A percentile compares a stretch with the other conserved stretches of the same genome.
Conservation (phyloP, 2,797 vertebrate genomes). For the Mus spretus region DNA sequence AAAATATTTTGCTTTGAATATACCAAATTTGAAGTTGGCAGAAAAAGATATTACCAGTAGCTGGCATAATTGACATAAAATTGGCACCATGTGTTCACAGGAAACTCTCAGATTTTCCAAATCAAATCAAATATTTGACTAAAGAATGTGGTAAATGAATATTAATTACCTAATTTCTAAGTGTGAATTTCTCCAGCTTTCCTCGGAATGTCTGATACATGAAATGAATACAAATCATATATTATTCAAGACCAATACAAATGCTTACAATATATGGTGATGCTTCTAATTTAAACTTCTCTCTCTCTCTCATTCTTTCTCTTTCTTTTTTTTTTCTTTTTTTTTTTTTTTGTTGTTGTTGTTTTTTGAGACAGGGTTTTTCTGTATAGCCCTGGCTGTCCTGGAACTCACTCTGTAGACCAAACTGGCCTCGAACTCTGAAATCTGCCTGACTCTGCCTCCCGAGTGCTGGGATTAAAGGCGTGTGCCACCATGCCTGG, state of each 20-base stretch:
- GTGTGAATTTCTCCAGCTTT: slow-evolving; percentile 7
- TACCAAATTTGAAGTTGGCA: slow-evolving; percentile 1
- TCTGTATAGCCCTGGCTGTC: too few relatives aligned
- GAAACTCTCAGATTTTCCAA: slow-evolving; percentile 28
- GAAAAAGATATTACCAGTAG: slow-evolving; percentile 20
- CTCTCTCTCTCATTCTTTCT: too few relatives aligned
- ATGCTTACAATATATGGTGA: background rate
- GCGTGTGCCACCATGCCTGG: too few relatives aligned
- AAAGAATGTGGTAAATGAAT: slow-evolving; percentile 15
- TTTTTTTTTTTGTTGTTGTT: too few relatives aligned
- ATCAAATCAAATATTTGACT: slow-evolving; percentile 48
- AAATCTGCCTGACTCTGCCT: too few relatives aligned
- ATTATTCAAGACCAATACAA: background rate
- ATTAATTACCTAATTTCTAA: slow-evolving; percentile 49
- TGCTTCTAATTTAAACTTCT: background rate
- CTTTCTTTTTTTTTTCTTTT: too few relatives aligned
- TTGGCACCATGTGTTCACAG: background rate
- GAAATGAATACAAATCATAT: background rate
- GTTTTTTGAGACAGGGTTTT: too few relatives aligned
- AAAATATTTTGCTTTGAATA: slow-evolving; percentile 47
- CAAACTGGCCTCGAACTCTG: too few relatives aligned
- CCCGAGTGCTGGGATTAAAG: too few relatives aligned
- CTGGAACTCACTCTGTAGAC: too few relatives aligned
- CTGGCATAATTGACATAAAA: slow-evolving; percentile 23
- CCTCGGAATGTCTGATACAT: background rate